A percentile compares a stretch with the other conserved stretches of the same genome.
phyloP scores from a whole-genome alignment of 2,797 vertebrate genomes.

The Steatocranus sp. region DNA sequence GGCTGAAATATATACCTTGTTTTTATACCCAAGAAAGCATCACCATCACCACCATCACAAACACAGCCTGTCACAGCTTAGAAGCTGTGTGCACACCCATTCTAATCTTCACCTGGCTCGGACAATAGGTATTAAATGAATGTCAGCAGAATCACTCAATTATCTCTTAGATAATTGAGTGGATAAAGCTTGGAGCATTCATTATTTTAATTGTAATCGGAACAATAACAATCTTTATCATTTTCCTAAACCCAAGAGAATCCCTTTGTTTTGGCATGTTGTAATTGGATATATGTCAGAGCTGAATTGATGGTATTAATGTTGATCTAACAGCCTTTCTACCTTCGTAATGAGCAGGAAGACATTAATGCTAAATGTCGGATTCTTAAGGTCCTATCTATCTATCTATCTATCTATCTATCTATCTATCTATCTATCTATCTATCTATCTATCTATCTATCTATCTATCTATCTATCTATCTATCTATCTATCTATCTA shows the following conservation, averaged over 20 bases:
- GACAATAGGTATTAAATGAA: conserved; percentile 5
- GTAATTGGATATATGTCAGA: conserved; percentile 18
- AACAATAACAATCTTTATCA: conserved; percentile 4
- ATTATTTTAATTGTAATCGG: conserved; percentile 33
- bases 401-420: not conserved
- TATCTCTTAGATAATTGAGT: not conserved
- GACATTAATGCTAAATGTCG: not conserved
- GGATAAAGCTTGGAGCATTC: not conserved
- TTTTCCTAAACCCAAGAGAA: conserved; percentile 29
- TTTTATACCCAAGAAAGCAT: conserved; percentile 29
- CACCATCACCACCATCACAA: conserved; percentile 5
- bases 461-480: not conserved
- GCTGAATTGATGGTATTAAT: conserved; percentile 22
- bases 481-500: no score
- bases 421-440: not conserved
- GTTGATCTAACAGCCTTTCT: conserved; percentile 23
- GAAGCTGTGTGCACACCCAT: not conserved
- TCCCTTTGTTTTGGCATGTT: conserved; percentile 23
- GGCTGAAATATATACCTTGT: not conserved
- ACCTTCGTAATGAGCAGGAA: not conserved
- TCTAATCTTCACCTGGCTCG: not conserved
- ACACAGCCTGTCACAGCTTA: conserved; percentile 18
- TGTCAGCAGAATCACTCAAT: conserved; percentile 18
- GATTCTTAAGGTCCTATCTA: not conserved
- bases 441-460: not conserved